Conservation (phyloP, 1,140 invertebrate genomes). For the Antheraea mylitta region DNA sequence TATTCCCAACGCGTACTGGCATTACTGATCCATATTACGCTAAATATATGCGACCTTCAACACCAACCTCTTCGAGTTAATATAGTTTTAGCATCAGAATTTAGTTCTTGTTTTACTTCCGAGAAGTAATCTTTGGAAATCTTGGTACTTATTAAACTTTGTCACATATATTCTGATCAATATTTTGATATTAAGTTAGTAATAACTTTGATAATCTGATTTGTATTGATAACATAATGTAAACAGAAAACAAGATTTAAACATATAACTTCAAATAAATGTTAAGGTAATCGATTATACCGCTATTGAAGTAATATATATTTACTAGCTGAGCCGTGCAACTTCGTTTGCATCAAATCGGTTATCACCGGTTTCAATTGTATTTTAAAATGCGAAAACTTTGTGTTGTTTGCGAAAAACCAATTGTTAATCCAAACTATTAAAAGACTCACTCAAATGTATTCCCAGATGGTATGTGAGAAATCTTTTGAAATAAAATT, state of each 20-base stretch:
- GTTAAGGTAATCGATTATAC: too few relatives aligned
- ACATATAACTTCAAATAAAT: too few relatives aligned
- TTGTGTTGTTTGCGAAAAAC: too few relatives aligned
- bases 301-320: too few relatives aligned
- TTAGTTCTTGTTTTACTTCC: background rate
- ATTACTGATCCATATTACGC: background rate
- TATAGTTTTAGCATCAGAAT: background rate
- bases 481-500: too few relatives aligned
- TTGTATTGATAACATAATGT: background rate
- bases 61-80: background rate
- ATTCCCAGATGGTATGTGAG: too few relatives aligned
- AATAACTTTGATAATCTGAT: background rate
- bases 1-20: background rate
- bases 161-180: background rate
- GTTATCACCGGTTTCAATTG: too few relatives aligned
- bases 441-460: too few relatives aligned
- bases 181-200: background rate
- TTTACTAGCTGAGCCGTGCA: too few relatives aligned
- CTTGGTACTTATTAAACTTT: conserved; percentile 3
- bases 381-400: too few relatives aligned
- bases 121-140: background rate
- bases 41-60: background rate
- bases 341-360: too few relatives aligned
- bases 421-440: too few relatives aligned
- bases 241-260: background rate